Evolutionary conservation across 2,797 vertebrate species (phyloP).

Genomic region (Xenops minutus): DNA sequence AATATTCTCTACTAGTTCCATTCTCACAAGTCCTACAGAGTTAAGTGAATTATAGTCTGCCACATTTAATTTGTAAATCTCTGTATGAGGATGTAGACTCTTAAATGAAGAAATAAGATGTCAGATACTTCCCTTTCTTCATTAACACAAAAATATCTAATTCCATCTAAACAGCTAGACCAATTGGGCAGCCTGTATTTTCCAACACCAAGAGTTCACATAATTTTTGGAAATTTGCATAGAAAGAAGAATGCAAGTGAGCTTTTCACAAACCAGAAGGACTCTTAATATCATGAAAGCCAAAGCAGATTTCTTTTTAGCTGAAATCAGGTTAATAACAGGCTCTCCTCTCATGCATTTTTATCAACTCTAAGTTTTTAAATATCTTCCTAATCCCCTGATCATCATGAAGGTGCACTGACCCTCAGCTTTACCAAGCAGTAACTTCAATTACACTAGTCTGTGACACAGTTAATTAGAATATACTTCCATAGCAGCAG

Average conservation of each 20-base stretch:
- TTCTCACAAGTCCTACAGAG: not conserved
- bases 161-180: not conserved
- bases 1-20: not conserved
- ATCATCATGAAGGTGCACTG: conserved; percentile 9
- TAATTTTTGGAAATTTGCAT: not conserved
- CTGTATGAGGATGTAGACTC: not conserved
- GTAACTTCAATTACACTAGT: conserved; percentile 18
- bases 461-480: conserved; percentile 29
- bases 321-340: conserved; percentile 24
- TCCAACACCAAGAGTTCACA: not conserved
- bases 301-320: not conserved
- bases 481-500: not conserved
- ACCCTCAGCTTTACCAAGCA: conserved; percentile 26
- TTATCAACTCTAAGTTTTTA: conserved; percentile 27
- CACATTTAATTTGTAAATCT: not conserved
- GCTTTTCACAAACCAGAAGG: not conserved
- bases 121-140: not conserved
- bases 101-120: not conserved
- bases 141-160: not conserved
- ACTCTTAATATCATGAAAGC: not conserved
- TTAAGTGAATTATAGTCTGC: not conserved
- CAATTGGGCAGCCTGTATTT: not conserved
- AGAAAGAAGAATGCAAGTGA: not conserved
- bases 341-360: conserved; percentile 23
- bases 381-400: conserved; percentile 38